Evolutionary conservation across 2,888 invertebrate genomes (phyloP), one percentile per base, ranked within the genome.

Genomic region (Pediacus dermestoides): DNA sequence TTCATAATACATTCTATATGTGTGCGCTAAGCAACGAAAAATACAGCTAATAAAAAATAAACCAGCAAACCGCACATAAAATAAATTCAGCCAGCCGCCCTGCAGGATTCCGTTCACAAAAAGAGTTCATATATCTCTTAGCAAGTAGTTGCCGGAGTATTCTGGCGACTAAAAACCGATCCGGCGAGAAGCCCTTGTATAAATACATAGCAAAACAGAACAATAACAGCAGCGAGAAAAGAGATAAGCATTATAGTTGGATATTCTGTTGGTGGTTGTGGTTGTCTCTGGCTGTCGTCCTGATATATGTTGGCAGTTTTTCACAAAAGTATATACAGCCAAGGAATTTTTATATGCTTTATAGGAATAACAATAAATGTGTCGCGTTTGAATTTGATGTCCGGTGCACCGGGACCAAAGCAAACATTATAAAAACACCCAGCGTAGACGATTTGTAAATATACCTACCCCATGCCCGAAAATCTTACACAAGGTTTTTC

Each of bases 151-250:
- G 45, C 38, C 41, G 44, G 52, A 44, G 45, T 44, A 48, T 50
- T 52, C 48, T 42, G 51, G 51, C 55, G 56, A 58, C 58, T 58
- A 59, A 60, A 60, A 59, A 58, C 57, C 53, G 50, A 56, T 56
- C 47, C 49, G 16, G 21, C n/a, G 36, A 38, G 34, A 42, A 50
- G 44, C 47, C 52, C 55, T 55, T 54, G 60, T 62, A 60, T 61
- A 62, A 62, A 62, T 61, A 60, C 62, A 61, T 61, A 58, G 54
- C 55, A 59, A 48, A 61, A 60, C 52, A 57, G 54, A 55, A 59
- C 55, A 58, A 59, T 59, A 57, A 52, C 50, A 46, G 21, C 18
- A 34, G 32, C 34, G 34, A 22, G 36, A 16, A 18, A 27, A 48
- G 39, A 45, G 52, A 50, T 46, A 49, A 52, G 43, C 50, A 44